Conservation (phyloP, 2,888 invertebrate species). For the Eilema depressum region DNA sequence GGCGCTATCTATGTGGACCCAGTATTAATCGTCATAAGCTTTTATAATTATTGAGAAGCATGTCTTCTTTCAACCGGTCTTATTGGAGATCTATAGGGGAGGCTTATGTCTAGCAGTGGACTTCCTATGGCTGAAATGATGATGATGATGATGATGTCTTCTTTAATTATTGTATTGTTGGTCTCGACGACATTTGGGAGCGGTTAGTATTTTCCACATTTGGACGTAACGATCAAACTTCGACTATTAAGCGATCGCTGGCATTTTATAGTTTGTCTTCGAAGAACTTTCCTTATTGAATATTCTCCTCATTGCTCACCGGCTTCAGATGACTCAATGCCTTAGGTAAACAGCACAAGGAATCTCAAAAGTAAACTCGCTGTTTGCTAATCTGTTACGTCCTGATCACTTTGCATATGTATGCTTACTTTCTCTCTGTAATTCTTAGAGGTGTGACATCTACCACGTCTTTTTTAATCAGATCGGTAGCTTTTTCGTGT, state of each 20-base stretch:
- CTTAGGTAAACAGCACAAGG: slow-evolving; percentile 1
- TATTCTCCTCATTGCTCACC: not conserved
- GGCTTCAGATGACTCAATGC: not conserved
- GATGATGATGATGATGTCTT: no score
- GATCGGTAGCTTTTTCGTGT: not conserved
- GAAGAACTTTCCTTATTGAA: slow-evolving; percentile 1
- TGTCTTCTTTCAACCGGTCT: no score
- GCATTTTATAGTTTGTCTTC: not conserved
- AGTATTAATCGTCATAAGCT: no score
- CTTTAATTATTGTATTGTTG: no score
- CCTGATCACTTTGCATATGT: not conserved
- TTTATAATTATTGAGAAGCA: no score
- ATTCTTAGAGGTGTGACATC: not conserved
- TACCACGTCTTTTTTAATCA: not conserved
- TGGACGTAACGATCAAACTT: not conserved
- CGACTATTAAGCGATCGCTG: not conserved
- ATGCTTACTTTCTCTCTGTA: not conserved
- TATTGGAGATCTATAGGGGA: no score
- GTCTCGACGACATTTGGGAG: not conserved
- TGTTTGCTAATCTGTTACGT: slow-evolving; percentile 1
- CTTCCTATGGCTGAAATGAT: no score
- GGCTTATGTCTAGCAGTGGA: no score
- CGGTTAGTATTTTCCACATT: not conserved
- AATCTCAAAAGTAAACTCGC: not conserved
- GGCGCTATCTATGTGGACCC: no score